Evolutionary conservation across 2,888 invertebrate species (phyloP).

Genomic region (Tachystola acroxantha): DNA sequence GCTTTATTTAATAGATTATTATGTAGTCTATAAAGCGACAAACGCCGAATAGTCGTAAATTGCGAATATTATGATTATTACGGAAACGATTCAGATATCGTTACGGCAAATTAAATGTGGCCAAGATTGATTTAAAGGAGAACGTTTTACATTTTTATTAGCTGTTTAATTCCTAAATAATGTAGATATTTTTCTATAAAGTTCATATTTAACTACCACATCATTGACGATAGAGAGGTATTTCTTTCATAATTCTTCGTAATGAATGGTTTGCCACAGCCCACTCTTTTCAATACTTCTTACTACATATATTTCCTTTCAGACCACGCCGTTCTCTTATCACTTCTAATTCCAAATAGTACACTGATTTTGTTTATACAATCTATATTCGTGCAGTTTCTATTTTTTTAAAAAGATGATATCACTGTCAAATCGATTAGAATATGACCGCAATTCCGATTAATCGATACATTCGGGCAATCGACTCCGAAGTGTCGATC

Average conservation of each 20-base stretch:
- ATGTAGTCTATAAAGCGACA: conserved; percentile 2
- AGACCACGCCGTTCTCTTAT: too few relatives aligned
- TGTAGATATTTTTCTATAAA: too few relatives aligned
- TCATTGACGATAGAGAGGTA: too few relatives aligned
- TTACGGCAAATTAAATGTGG: neutral
- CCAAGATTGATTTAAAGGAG: neutral
- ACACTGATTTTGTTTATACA: neutral
- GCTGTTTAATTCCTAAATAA: too few relatives aligned
- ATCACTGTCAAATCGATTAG: conserved; percentile 36
- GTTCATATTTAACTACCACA: too few relatives aligned
- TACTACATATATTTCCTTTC: too few relatives aligned
- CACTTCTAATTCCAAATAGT: too few relatives aligned
- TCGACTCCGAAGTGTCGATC: conserved; percentile 31
- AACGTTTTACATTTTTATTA: neutral
- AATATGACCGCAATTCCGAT: conserved; percentile 32
- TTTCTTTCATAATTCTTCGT: too few relatives aligned
- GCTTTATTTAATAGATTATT: conserved; percentile 4
- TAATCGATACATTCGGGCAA: conserved; percentile 29
- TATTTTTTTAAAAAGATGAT: conserved; percentile 27
- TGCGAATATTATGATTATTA: conserved; percentile 1
- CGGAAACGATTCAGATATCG: conserved; percentile 1
- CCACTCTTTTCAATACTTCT: too few relatives aligned
- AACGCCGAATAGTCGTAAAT: neutral
- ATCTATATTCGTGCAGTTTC: conserved; percentile 1
- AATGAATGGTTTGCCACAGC: too few relatives aligned